phyloP scores from a whole-genome alignment of 2,113 vertebrate species.

The Orcinus orca region DNA sequence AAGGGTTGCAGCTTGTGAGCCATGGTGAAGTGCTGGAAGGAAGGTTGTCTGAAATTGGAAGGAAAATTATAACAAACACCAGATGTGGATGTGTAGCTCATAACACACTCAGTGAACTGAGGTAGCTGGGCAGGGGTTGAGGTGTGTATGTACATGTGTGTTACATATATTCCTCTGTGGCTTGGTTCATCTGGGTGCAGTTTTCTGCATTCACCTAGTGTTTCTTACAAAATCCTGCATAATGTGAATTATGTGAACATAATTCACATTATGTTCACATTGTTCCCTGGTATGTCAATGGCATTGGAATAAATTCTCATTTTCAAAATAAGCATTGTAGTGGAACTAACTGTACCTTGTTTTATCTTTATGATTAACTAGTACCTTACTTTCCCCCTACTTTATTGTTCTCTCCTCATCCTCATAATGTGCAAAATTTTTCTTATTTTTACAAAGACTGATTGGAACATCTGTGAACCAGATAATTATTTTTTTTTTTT shows the following conservation, averaged over 20 bases:
- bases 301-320: constrained; percentile 18
- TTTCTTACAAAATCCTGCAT: constrained; percentile 1
- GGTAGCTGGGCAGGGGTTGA: background rate
- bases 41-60: constrained; percentile 31
- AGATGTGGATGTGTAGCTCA: background rate
- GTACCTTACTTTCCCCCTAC: background rate
- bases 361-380: constrained; percentile 35
- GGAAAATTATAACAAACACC: constrained; percentile 17
- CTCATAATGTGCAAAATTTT: constrained; percentile 14
- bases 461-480: constrained; percentile 3
- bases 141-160: background rate
- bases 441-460: constrained; percentile 48
- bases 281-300: background rate
- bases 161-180: background rate
- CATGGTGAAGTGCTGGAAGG: background rate
- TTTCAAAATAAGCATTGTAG: constrained; percentile 22
- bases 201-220: background rate
- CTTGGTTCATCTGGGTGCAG: background rate
- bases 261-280: constrained; percentile 4
- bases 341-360: background rate
- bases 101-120: background rate
- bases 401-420: constrained; percentile 23
- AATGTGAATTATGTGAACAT: background rate
- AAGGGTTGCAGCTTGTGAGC: background rate
- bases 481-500: background rate